Base-by-base conservation (phyloP, 2,113 vertebrate species). In the Hiodon tergisus region DNA sequence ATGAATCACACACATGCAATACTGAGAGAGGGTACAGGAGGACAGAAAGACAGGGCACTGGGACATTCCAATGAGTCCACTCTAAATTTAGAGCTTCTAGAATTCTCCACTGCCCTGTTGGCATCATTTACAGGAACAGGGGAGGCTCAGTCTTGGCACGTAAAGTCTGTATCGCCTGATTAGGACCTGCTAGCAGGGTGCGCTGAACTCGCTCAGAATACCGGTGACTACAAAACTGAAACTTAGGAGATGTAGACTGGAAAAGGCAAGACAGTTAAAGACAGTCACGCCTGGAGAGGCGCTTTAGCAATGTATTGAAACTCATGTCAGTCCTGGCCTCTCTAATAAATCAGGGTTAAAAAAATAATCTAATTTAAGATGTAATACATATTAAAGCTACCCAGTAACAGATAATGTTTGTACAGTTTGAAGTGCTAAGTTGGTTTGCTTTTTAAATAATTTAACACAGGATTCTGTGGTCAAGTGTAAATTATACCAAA, bases 1-100 rank as follows among this genome's bases (percentile, higher is more conserved):
- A 54, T 71, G 73, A 74, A 67, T 75, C 73, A 76, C 52, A 6
- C 52, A 50, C 51, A 62, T 51, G 53, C 31, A 6, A 57, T 48
- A 50, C 51, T 14, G 11, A 74, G 51, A 9, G 11, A 54, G 61
- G 51, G 50, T 31, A 31, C 60, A 73, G 48, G 4, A 6, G 50
- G 61, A 47, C 9, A 10, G 13, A 6, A 57, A 60, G 55, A 13
- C n/a, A 65, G 71, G 46, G 75, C 48, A 13, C 52, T 51, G 51
- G 71, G 63, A 62, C 79, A 81, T 84, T 81, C 79, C 77, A 76
- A 66, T 60, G 13, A 73, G 75, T 80, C 71, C 73, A 74, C 51
- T 76, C 83, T 83, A 85, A 76, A 83, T 85, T 80, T 83, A 85
- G 81, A 80, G 31, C 16, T 51, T 78, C 72, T 73, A 73, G 70